Evolutionary conservation across 2,888 invertebrate genomes (phyloP), one percentile per base, ranked within the genome.

Genomic region (Chloroclystis v-ata): DNA sequence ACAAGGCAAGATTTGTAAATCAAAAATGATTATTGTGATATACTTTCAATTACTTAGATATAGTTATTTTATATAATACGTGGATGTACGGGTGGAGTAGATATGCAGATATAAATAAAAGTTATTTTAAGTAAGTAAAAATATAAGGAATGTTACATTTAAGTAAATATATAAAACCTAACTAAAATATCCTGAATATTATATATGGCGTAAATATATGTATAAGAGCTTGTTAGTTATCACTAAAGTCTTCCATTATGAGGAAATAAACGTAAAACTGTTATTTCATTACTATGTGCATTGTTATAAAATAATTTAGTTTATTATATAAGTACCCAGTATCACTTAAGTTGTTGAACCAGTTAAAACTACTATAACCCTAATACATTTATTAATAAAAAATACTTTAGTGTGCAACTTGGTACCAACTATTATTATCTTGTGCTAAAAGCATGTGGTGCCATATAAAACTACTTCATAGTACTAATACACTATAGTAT

Each of bases 381-480:
- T n/a, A n/a, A n/a, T n/a, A n/a, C n/a, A n/a, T n/a, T n/a, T n/a
- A n/a, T n/a, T n/a, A n/a, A n/a, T n/a, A n/a, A n/a, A n/a, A n/a
- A n/a, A n/a, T n/a, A n/a, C n/a, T n/a, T n/a, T 63, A 60, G 61
- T 57, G 37, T 65, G 69, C 57, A 57, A 48, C 54, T 65, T 69
- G 61, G 53, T 79, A 75, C 78, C 77, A 66, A 78, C 80, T 63
- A 60, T 20, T 20, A 63, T 65, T 66, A 61, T 67, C 20, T 25
- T 73, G 73, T 85, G 85, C 84, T 87, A 55, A 80, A 82, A 85
- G 87, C 86, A 84, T 84, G 78, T 75, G 78, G 86, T 87, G 87
- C 87, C 87, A 87, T 87, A 50, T 37, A 75, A 78, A 77, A 80
- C 75, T 78, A 75, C 76, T 78, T 70, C 67, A 69, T 68, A 77